phyloP scores from a whole-genome alignment of 2,797 vertebrate species.

The Characodon lateralis region DNA sequence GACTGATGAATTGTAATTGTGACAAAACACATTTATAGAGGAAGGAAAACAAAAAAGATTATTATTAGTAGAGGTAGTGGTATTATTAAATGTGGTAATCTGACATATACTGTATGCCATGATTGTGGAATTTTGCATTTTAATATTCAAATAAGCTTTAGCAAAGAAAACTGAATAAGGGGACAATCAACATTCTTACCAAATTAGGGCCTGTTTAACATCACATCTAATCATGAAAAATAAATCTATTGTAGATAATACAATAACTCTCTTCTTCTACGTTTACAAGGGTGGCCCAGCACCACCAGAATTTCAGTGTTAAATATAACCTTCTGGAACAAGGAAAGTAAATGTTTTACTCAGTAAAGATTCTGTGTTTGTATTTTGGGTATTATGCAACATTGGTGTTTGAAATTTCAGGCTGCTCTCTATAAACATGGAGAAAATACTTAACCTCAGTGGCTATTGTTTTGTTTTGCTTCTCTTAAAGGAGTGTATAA shows the following conservation, averaged over 20 bases:
- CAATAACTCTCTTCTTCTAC: not conserved
- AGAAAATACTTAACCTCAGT: constrained; percentile 8
- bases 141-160: not conserved
- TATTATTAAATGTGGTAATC: too few species aligned
- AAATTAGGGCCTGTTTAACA: not conserved
- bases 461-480: constrained; percentile 7
- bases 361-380: not conserved
- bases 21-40: too few species aligned
- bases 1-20: too few species aligned
- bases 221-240: not conserved
- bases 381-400: not conserved
- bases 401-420: constrained; percentile 26
- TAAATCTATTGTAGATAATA: not conserved
- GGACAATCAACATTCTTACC: not conserved
- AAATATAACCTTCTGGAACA: not conserved
- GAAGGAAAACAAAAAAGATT: too few species aligned
- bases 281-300: not conserved
- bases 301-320: not conserved
- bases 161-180: not conserved
- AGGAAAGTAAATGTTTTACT: not conserved
- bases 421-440: constrained; percentile 4
- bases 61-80: too few species aligned
- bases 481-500: constrained; percentile 3
- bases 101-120: too few species aligned
- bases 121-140: too few species aligned